Evolutionary conservation across 35 echinoderm and acorn worm species (phyloP).

Genomic region (Apostichopus japonicus): DNA sequence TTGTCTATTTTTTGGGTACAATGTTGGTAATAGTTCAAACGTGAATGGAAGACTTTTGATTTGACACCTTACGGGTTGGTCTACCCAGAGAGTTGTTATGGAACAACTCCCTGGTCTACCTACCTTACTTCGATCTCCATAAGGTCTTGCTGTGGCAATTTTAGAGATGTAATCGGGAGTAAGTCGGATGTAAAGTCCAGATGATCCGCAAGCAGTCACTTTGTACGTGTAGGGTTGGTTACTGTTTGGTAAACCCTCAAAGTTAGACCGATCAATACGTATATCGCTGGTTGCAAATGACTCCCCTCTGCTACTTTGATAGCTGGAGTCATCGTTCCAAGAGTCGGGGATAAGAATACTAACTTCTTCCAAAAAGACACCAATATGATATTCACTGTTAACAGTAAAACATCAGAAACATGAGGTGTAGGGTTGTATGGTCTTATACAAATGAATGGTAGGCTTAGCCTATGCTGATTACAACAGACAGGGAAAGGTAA

Average conservation of each 20-base stretch:
- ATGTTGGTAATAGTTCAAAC: too few relatives aligned
- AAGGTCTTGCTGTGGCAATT: background rate
- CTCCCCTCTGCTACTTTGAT: conserved; percentile 13
- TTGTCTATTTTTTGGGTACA: too few relatives aligned
- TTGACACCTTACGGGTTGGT: too few relatives aligned
- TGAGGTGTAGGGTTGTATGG: too few relatives aligned
- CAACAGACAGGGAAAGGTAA: too few relatives aligned
- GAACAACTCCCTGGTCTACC: background rate
- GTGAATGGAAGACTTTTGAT: too few relatives aligned
- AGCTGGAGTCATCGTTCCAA: background rate
- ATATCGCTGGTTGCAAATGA: conserved; percentile 23
- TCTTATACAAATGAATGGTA: too few relatives aligned
- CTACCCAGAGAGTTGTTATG: too few relatives aligned
- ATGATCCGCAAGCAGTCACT: conserved; percentile 17
- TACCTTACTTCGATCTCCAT: conserved; percentile 27
- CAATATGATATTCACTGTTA: conserved; percentile 10
- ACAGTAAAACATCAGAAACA: background rate
- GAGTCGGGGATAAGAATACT: conserved; percentile 21
- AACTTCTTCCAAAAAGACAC: conserved; percentile 46
- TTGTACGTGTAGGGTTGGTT: conserved; percentile 55
- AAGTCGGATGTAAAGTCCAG: conserved; percentile 28
- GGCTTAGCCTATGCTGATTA: too few relatives aligned
- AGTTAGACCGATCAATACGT: background rate
- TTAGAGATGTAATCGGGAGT: conserved; percentile 41
- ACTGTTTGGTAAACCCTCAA: background rate